These are phyloP conservation scores for Ellobium chinense DNA, from an alignment of 2,888 invertebrate species.

Conservation along the genomic window DNA sequence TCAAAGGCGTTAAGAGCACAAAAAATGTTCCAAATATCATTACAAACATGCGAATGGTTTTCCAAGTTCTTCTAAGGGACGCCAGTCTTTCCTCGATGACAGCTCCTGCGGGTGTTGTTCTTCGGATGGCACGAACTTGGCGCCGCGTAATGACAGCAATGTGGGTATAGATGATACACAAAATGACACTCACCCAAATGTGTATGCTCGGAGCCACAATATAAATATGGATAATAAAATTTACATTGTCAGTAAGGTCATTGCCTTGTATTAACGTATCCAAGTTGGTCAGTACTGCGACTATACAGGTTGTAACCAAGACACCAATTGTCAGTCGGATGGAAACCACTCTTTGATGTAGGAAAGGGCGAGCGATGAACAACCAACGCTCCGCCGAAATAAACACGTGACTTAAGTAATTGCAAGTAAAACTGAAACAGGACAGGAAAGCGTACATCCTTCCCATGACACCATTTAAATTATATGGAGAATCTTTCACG, in stretches of 20 bases:
- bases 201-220: not conserved
- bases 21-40: not conserved
- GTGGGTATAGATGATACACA: not conserved
- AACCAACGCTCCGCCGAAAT: slow-evolving; percentile 4
- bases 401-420: not conserved
- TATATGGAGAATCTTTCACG: no score
- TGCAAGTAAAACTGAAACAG: not conserved
- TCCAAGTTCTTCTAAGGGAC: not conserved
- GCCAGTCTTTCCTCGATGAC: not conserved
- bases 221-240: not conserved
- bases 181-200: not conserved
- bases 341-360: no score
- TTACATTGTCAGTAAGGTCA: not conserved
- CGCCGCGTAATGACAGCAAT: not conserved
- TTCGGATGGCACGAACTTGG: not conserved
- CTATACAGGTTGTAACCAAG: not conserved
- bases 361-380: no score
- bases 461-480: no score
- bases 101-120: not conserved
- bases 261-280: not conserved
- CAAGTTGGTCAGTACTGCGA: not conserved
- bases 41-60: not conserved
- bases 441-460: no score
- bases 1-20: not conserved
- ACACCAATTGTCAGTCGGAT: no score